Percentiles rank a stretch among this genome's conserved stretches.
phyloP scores from a whole-genome alignment of 2,113 vertebrate genomes.

The Aythya baeri region DNA sequence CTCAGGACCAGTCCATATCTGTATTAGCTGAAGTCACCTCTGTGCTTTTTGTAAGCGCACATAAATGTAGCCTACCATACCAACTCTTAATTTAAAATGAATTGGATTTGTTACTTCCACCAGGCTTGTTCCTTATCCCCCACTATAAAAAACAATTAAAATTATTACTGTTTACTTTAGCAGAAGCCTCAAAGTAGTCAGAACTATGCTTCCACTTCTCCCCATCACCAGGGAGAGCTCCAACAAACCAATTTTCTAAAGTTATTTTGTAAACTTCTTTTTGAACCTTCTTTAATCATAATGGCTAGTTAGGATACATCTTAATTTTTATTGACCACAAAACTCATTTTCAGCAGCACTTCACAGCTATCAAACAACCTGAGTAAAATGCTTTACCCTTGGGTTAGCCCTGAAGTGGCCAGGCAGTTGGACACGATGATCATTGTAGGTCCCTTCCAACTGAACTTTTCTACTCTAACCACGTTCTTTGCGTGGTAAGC shows the following conservation, averaged over 20 bases:
- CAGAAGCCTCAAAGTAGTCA: background rate
- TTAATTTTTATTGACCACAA: background rate
- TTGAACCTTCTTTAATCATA: background rate
- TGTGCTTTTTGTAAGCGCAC: background rate
- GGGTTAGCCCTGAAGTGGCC: background rate
- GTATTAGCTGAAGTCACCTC: background rate
- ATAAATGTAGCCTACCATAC: background rate
- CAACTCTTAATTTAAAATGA: background rate
- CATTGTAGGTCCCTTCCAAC: background rate
- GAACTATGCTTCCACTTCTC: background rate
- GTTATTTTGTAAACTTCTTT: background rate
- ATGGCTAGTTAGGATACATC: background rate
- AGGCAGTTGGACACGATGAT: background rate
- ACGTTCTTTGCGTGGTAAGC: background rate
- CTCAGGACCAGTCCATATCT: background rate
- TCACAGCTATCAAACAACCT: background rate
- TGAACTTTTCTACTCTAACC: background rate
- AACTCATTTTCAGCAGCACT: background rate
- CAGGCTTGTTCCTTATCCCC: background rate
- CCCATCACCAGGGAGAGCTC: background rate
- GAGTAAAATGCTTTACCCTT: background rate
- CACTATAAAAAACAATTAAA: background rate
- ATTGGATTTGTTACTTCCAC: background rate
- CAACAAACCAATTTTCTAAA: background rate
- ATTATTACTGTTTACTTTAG: background rate